Percentiles rank a stretch among this genome's conserved stretches.
Conservation (phyloP, 2,113 vertebrate species). For the Prionailurus bengalensis region DNA sequence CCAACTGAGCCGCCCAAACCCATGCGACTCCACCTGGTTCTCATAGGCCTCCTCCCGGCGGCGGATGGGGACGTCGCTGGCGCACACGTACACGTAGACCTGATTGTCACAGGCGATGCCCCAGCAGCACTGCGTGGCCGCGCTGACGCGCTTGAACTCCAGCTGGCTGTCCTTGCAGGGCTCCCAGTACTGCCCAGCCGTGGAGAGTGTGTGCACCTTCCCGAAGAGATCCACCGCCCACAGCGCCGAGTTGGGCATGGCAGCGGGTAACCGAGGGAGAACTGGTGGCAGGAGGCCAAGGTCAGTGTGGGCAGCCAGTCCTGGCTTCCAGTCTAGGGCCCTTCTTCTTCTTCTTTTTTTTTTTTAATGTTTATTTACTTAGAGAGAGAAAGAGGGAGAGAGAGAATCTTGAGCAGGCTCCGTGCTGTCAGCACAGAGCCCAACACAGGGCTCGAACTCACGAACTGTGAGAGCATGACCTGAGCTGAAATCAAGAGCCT, state of each 20-base stretch:
- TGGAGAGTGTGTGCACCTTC: slow-evolving; percentile 94
- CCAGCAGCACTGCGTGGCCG: slow-evolving; percentile 95
- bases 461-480: too few relatives aligned
- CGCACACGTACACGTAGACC: slow-evolving; percentile 94
- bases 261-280: slow-evolving; percentile 79
- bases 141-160: slow-evolving; percentile 95
- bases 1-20: fast-evolving
- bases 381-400: too few relatives aligned
- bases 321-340: not conserved
- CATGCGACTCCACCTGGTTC: slow-evolving; percentile 91
- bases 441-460: too few relatives aligned
- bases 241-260: slow-evolving; percentile 92
- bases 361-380: too few relatives aligned
- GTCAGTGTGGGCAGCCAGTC: not conserved
- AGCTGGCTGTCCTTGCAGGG: slow-evolving; percentile 92
- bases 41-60: slow-evolving; percentile 96
- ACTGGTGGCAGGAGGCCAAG: fast-evolving
- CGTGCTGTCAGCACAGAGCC: too few relatives aligned
- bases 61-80: slow-evolving; percentile 94
- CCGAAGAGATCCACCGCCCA: slow-evolving; percentile 98
- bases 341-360: too few relatives aligned
- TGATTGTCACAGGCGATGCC: slow-evolving; percentile 96
- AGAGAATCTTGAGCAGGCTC: too few relatives aligned
- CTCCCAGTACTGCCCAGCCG: slow-evolving; percentile 95
- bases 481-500: too few relatives aligned